Evolutionary conservation across 2,113 vertebrate species (phyloP), one percentile per base, ranked within the genome.

Genomic region (Eulemur macaco): DNA sequence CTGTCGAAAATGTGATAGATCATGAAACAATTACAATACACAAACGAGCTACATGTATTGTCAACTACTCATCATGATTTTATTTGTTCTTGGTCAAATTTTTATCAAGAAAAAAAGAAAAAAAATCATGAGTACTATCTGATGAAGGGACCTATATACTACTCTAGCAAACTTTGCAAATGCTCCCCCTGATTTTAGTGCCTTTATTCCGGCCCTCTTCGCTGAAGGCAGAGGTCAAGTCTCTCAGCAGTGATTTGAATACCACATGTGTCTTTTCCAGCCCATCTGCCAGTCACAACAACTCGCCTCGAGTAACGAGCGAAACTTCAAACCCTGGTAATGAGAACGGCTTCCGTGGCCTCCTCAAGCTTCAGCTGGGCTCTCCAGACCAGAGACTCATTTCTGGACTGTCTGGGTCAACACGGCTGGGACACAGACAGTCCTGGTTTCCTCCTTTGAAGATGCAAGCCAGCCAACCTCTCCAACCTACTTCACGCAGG

Each of bases 211-310:
- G 81, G 66, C 50, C 85, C 63, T 89, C 34, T 52, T 47, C 9
- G 14, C 82, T 27, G 39, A 77, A 95, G 76, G 60, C 63, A 84
- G 83, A 96, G 63, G 77, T 94, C 76, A 90, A 56, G 60, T 77
- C 92, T 85, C 74, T 66, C 42, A 45, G n/a, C 58, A 66, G 58
- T 97, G 93, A 97, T 90, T 3, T 76, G 85, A 97, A 95, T 66
- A 94, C 91, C 81, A 96, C 94, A 91, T 52, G 82, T 85, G 85
- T 92, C 80, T 81, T 37, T 60, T 91, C 68, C 96, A 91, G 68
- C 37, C 94, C 47, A 56, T 74, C 77, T 91, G 73, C 95, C 82
- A 93, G 94, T 95, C 86, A 93, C 94, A 96, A 96, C 93, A 92
- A 76, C 47, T 31, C 93, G 86, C 68, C 52, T 27, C 21, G 6